Base-by-base conservation (phyloP, 2,888 invertebrate genomes). In the Petrolisthes manimaculis region DNA sequence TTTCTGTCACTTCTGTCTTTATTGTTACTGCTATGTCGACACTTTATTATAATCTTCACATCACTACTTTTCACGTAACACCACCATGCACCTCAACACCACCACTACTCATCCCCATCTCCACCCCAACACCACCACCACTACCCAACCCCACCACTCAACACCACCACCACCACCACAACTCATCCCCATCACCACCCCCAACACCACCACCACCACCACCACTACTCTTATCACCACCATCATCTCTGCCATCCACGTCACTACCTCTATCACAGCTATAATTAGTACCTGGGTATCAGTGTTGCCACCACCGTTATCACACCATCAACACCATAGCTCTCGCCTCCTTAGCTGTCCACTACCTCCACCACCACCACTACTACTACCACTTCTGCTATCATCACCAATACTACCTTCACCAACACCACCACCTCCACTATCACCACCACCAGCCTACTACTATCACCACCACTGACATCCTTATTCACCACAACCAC, bases 371-470 rank as follows among this genome's bases (percentile, higher is more conserved):
- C 54, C 78, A 5, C 78, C 78, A 78, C 24, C 5, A 6, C 78
- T 61, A 71, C 71, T 12, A 83, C 53, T 8, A 67, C 69, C 12
- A 56, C n/a, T 6, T 5, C 24, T n/a, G 5, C 78, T n/a, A 37
- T 14, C 74, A 74, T 74, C 21, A 21, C 21, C 5, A 5, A n/a
- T n/a, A n/a, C 74, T n/a, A 14, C 21, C 5, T 14, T 74, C 51
- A 80, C 56, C 80, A 80, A 9, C 8, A 21, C 14, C 56, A 80
- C 80, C 56, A 56, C 56, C 37, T 56, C n/a, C 12, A 80, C 75
- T 55, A 83, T 55, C 37, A 83, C 69, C 55, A 69, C n/a, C 51
- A 82, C 82, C n/a, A n/a, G n/a, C n/a, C n/a, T n/a, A n/a, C n/a
- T n/a, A n/a, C n/a, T n/a, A n/a, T n/a, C n/a, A n/a, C n/a, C n/a